Percentiles rank a stretch among this genome's conserved stretches.
These are phyloP conservation scores for Erinaceus europaeus DNA, from an alignment of 2,113 vertebrate genomes.

Conservation along the genomic window DNA sequence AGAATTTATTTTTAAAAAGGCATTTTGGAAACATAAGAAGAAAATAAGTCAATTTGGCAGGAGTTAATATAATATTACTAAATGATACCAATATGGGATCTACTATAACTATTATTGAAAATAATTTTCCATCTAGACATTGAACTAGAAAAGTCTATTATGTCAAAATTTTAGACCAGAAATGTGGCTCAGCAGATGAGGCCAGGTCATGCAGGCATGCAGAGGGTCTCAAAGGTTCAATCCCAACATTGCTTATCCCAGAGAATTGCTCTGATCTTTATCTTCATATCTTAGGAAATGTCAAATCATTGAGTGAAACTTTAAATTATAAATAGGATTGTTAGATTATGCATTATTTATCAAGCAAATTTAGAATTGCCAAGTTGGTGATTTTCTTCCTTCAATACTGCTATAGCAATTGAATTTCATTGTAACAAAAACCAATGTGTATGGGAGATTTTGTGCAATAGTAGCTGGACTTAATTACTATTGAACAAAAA, in stretches of 20 bases:
- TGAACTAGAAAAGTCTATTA: not conserved
- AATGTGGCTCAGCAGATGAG: no score
- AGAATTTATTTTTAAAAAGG: no score
- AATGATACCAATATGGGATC: not conserved
- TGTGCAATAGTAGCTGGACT: not conserved
- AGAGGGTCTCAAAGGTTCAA: no score
- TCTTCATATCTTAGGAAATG: no score
- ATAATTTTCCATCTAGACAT: not conserved
- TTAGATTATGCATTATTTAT: constrained; percentile 5
- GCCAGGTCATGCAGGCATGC: no score
- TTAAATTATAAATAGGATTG: not conserved
- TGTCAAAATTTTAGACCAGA: constrained; percentile 5
- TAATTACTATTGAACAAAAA: constrained; percentile 37
- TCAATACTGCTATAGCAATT: not conserved
- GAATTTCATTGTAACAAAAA: not conserved
- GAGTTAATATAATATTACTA: no score
- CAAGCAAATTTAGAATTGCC: not conserved
- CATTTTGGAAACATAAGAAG: no score
- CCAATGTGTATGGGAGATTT: not conserved
- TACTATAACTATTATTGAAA: not conserved
- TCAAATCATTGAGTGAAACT: no score
- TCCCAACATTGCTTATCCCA: no score
- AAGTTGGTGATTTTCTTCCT: not conserved
- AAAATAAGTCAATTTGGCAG: not conserved
- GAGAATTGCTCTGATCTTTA: no score